Evolutionary conservation across 2,888 invertebrate genomes (phyloP).

Genomic region (Uloborus plumipes): DNA sequence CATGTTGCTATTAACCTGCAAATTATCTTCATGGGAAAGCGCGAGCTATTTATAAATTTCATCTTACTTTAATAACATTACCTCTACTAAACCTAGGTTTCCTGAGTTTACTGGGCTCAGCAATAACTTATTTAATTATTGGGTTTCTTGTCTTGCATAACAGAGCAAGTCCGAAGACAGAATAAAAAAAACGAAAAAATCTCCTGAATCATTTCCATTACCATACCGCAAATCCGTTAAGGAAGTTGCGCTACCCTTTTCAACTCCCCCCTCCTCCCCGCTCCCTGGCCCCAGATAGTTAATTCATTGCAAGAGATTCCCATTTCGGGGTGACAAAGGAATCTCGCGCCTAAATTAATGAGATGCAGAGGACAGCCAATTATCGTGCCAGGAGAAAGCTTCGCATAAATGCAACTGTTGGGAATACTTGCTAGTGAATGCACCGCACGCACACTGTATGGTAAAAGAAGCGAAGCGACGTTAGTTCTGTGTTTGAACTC

Average conservation of each 20-base stretch:
- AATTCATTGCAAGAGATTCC: constrained; percentile 50
- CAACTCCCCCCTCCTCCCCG: not conserved
- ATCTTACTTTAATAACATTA: too few species aligned
- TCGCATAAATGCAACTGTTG: constrained; percentile 47
- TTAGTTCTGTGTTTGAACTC: constrained; percentile 45
- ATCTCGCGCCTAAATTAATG: constrained; percentile 50
- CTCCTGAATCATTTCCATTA: constrained; percentile 36
- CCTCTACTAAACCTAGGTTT: too few species aligned
- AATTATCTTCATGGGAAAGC: too few species aligned
- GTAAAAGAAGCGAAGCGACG: constrained; percentile 16
- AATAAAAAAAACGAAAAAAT: constrained; percentile 13
- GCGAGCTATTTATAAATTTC: too few species aligned
- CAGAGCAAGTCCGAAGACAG: constrained; percentile 1
- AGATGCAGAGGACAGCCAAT: constrained; percentile 53
- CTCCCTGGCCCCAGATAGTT: constrained; percentile 33
- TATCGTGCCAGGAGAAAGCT: constrained; percentile 47
- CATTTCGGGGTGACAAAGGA: constrained; percentile 51
- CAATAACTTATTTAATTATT: too few species aligned
- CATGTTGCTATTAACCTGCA: too few species aligned
- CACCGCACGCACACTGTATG: constrained; percentile 32
- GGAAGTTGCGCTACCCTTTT: constrained; percentile 10
- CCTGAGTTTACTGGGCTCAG: too few species aligned
- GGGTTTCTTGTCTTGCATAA: constrained; percentile 29
- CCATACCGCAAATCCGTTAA: constrained; percentile 43
- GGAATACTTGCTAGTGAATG: constrained; percentile 23